Conservation (phyloP, 2,113 vertebrate species). For the Chaetodon trifascialis region DNA sequence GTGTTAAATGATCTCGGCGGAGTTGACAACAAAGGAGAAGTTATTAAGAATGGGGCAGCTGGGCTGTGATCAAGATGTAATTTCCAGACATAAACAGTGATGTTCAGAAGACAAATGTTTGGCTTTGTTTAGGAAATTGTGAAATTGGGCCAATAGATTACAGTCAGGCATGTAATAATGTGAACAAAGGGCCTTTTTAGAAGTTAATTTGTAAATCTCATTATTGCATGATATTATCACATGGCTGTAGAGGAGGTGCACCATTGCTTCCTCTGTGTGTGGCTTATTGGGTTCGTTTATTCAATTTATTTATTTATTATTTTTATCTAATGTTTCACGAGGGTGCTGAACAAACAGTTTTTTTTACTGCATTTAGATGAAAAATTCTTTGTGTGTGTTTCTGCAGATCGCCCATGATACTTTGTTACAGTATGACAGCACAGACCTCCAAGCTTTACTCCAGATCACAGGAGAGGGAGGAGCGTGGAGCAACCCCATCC, state of each 20-base stretch:
- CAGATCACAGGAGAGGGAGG: constrained; percentile 93
- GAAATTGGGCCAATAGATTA: background rate
- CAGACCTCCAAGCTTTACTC: constrained; percentile 93
- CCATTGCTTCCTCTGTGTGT: background rate
- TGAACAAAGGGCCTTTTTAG: constrained; percentile 12
- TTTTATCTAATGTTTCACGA: background rate
- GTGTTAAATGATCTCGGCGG: background rate
- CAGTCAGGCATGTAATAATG: background rate
- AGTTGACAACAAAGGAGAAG: constrained; percentile 10
- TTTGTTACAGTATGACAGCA: constrained; percentile 94
- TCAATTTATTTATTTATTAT: background rate
- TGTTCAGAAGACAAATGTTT: background rate
- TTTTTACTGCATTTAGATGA: background rate
- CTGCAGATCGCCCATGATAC: constrained; percentile 89
- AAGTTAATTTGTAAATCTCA: background rate
- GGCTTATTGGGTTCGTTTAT: background rate
- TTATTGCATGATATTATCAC: background rate
- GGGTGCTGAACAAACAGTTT: background rate
- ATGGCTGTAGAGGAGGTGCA: background rate
- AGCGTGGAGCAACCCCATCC: constrained; percentile 94
- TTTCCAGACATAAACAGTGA: constrained; percentile 7
- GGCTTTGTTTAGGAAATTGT: constrained; percentile 1
- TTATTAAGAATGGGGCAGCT: background rate
- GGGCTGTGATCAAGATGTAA: background rate
- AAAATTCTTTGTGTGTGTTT: background rate